These are phyloP conservation scores for Phymatocera aterrima DNA, from an alignment of 2,888 invertebrate species.

Conservation along the genomic window DNA sequence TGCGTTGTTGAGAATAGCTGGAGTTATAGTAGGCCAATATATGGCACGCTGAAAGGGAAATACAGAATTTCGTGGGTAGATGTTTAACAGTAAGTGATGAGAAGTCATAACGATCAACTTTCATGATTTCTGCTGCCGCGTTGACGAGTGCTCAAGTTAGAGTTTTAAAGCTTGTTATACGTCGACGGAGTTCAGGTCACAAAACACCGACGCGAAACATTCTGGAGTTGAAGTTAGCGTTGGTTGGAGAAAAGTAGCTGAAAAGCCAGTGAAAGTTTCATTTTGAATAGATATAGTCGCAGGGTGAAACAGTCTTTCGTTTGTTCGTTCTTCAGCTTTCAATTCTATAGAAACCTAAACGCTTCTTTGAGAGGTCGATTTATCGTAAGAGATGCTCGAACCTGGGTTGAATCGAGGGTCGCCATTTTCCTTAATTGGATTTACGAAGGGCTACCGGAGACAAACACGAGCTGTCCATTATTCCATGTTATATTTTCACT, in stretches of 20 bases:
- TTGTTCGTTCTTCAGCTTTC: slow-evolving; percentile 20
- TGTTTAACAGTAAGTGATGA: background rate
- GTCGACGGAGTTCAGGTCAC: slow-evolving; percentile 4
- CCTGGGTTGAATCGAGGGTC: slow-evolving; percentile 27
- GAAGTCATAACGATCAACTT: background rate
- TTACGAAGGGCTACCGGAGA: slow-evolving; percentile 14
- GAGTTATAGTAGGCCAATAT: background rate
- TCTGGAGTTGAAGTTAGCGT: background rate
- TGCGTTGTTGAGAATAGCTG: background rate
- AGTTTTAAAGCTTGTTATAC: slow-evolving; percentile 1
- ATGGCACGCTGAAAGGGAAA: no score
- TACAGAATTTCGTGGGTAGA: no score
- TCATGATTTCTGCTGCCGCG: background rate
- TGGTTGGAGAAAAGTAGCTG: slow-evolving; percentile 15
- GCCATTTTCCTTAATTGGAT: slow-evolving; percentile 34
- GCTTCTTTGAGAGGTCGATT: slow-evolving; percentile 28
- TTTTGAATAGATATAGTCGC: slow-evolving; percentile 20
- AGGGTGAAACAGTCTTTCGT: slow-evolving; percentile 16
- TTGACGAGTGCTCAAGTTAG: background rate
- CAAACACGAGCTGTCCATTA: slow-evolving; percentile 36
- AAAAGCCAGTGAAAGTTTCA: slow-evolving; percentile 11
- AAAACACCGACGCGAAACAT: slow-evolving; percentile 8
- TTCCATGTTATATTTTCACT: slow-evolving; percentile 14
- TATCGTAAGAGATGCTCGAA: slow-evolving; percentile 2
- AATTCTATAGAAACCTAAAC: slow-evolving; percentile 17